Evolutionary conservation across 1,140 invertebrate species (phyloP), one percentile per base, ranked within the genome.

Genomic region (Proctacanthus coquilletti): DNA sequence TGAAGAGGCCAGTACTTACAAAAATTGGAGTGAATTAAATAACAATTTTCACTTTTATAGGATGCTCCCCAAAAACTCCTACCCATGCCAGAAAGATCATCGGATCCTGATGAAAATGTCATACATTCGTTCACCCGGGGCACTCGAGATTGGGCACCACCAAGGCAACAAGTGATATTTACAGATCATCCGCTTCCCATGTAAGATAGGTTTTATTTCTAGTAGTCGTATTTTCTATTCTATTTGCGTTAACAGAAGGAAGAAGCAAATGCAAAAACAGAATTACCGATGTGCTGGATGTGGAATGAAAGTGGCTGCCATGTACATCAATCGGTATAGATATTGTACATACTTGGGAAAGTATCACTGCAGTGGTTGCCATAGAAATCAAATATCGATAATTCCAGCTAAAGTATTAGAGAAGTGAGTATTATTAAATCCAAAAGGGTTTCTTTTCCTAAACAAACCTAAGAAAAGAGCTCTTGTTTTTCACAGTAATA

Each of bases 351-450:
- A 92, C 56, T 63, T 88, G 32, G 84, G 84, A 11, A 75, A 84
- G 49, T 87, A 84, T 61, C 86, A 91, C 59, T 92, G 87, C 55
- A 85, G 84, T 5, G 83, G 81, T 20, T 92, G 87, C 55, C 86
- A 91, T 60, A 76, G 70, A 8, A 81, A 84, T 54, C 72, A 84
- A 47, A 63, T 74, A 34, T 66, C 77, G 4, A 58, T 77, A 35
- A 82, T 91, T 47, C 87, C 87, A 14, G 81, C 76, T 10, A 69
- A 75, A 48, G 77, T 92, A 29, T 59, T 87, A 10, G 66, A 73
- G 40, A 72, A 76, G 48, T 84, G 80, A 78, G 75, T 80, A 3
- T 18, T 20, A 52, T 78, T 5, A 20, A 38, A 31, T 18, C 10
- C 5, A 8, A 29, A 27, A 6, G n/a, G n/a, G n/a, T 25, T 8